Evolutionary conservation across 2,888 invertebrate species (phyloP), one percentile per base, ranked within the genome.

Genomic region (Erebia aethiops): DNA sequence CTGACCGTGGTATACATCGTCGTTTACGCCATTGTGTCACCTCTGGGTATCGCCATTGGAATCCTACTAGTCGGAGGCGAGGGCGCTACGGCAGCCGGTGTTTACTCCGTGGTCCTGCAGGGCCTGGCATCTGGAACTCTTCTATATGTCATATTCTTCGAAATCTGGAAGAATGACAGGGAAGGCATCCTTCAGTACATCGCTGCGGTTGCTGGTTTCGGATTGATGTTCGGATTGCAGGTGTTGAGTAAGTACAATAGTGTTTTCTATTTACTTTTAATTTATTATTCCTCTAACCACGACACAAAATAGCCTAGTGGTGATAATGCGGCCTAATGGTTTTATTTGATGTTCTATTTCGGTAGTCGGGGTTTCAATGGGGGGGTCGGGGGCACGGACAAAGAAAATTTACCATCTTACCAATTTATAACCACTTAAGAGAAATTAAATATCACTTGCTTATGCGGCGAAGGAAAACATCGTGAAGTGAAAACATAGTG

Each of bases 71-170:
- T 95, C 35, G 95, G 95, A 60, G 94, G 94, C 1, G 88, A 93
- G 64, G 94, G 94, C 0, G 94, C 94, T 0, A 90, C 95, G 0
- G 94, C 95, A 0, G 92, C 94, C 1, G 95, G 94, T 21, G 90
- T 96, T 9, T 91, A 95, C 16, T 95, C 96, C 0, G 95, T 95
- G 57, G 92, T 96, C 13, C 87, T 95, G 14, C 97, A 98, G 92
- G 98, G 98, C 3, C 89, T 99, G 71, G 98, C 99, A 0, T 96
- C 97, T 61, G 99, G 99, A 14, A 99, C 99, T 0, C 95, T 99
- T 58, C 91, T 99, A 4, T 99, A 98, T 90, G 98, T 99, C 16
- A 98, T 98, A n/a, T 98, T 98, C 93, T 98, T 99, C 87, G 99
- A 99, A 91, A 97, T 99, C 69, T 94, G 99, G 80, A 93, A 91